Conservation (phyloP, 2,888 invertebrate species). For the Sylvicola fuscatus region DNA sequence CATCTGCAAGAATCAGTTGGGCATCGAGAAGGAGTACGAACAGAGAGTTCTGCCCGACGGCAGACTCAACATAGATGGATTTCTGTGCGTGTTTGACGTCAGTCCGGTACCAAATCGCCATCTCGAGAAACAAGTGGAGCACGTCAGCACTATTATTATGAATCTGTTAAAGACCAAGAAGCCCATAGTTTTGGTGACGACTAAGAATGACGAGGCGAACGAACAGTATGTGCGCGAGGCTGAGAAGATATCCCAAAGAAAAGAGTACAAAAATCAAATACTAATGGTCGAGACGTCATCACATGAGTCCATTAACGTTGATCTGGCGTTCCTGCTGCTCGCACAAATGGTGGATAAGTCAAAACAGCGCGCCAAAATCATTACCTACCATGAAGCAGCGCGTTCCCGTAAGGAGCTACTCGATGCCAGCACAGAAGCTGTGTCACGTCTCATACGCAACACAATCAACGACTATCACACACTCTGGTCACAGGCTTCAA, state of each 20-base stretch:
- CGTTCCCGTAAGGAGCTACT: constrained; percentile 69
- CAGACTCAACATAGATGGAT: constrained; percentile 81
- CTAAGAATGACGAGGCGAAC: constrained; percentile 86
- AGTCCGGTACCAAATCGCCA: constrained; percentile 80
- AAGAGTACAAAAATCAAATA: constrained; percentile 79
- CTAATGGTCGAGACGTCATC: constrained; percentile 87
- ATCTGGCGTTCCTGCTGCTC: constrained; percentile 71
- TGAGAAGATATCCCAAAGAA: constrained; percentile 67
- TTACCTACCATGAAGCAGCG: constrained; percentile 66
- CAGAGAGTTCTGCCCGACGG: constrained; percentile 86
- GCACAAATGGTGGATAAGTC: constrained; percentile 86
- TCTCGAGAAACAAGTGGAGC: constrained; percentile 79
- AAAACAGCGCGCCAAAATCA: constrained; percentile 42
- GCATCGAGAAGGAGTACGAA: constrained; percentile 93
- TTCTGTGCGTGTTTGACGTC: constrained; percentile 89
- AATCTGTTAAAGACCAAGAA: constrained; percentile 84
- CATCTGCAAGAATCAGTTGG: constrained; percentile 95
- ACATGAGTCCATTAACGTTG: constrained; percentile 90
- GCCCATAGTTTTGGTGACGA: constrained; percentile 83
- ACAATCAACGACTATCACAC: constrained; percentile 69
- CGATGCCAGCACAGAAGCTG: constrained; percentile 79
- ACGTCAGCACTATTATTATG: constrained; percentile 63
- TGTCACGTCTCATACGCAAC: constrained; percentile 64
- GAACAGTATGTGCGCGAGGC: constrained; percentile 76
- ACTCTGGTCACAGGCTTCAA: constrained; percentile 70